Conservation (phyloP, 2,113 vertebrate genomes). For the Felis chaus region DNA sequence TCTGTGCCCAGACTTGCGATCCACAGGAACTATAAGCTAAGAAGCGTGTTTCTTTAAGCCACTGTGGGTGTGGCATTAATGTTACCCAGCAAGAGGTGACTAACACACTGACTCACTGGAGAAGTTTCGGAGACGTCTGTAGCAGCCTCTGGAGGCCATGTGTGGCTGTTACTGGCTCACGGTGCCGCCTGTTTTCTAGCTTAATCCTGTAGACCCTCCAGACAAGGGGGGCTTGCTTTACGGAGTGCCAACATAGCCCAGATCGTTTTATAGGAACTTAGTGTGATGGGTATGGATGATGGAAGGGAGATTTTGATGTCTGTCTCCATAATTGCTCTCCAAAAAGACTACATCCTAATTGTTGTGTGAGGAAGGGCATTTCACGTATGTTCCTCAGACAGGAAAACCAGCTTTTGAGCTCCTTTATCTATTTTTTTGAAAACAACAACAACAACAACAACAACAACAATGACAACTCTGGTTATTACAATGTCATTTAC, state of each 20-base stretch:
- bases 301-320: neutral
- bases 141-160: too few relatives aligned
- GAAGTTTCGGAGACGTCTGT: neutral
- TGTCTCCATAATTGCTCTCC: too few relatives aligned
- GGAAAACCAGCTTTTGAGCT: neutral
- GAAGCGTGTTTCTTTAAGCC: neutral
- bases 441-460: too few relatives aligned
- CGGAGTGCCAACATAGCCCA: neutral
- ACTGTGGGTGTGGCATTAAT: neutral
- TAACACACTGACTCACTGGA: too few relatives aligned
- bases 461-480: neutral
- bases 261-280: neutral
- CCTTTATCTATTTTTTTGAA: too few relatives aligned
- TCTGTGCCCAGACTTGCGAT: too few relatives aligned
- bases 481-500: neutral
- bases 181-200: neutral
- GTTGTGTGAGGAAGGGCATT: neutral
- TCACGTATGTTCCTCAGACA: neutral
- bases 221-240: neutral
- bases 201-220: neutral
- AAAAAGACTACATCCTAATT: fast-evolving
- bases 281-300: neutral
- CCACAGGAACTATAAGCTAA: neutral
- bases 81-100: neutral
- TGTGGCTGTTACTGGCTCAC: neutral